phyloP scores from a whole-genome alignment of 2,113 vertebrate genomes.

The Notarius lentiginosus region DNA sequence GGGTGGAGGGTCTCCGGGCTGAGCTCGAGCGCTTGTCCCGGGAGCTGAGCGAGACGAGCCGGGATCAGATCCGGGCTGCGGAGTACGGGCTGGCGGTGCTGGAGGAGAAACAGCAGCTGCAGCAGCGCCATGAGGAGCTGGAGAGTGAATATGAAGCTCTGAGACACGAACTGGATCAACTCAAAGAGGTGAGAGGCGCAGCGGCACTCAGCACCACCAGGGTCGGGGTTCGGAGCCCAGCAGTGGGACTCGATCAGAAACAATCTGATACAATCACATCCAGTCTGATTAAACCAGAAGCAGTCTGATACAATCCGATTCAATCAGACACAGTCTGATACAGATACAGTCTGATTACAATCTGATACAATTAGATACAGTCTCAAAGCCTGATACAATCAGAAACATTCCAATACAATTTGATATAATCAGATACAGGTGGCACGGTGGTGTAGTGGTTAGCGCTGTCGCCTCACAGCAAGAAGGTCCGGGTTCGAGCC shows the following conservation, averaged over 20 bases:
- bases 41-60: constrained; percentile 90
- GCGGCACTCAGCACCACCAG: not conserved
- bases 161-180: constrained; percentile 88
- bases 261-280: not conserved
- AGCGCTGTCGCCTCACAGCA: too few species aligned
- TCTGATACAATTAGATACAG: not conserved
- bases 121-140: constrained; percentile 89
- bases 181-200: constrained; percentile 82
- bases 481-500: too few species aligned
- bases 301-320: not conserved
- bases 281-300: not conserved
- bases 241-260: not conserved
- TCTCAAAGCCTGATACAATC: not conserved
- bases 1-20: constrained; percentile 84
- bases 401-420: not conserved
- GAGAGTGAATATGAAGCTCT: constrained; percentile 88
- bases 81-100: constrained; percentile 94
- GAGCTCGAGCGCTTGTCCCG: constrained; percentile 86
- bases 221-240: not conserved
- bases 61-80: constrained; percentile 96
- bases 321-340: not conserved
- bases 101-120: constrained; percentile 95
- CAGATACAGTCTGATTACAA: not conserved
- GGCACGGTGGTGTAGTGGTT: too few species aligned
- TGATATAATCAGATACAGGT: not conserved